phyloP scores from a whole-genome alignment of 2,113 vertebrate genomes.

The Hippopotamus amphibius region DNA sequence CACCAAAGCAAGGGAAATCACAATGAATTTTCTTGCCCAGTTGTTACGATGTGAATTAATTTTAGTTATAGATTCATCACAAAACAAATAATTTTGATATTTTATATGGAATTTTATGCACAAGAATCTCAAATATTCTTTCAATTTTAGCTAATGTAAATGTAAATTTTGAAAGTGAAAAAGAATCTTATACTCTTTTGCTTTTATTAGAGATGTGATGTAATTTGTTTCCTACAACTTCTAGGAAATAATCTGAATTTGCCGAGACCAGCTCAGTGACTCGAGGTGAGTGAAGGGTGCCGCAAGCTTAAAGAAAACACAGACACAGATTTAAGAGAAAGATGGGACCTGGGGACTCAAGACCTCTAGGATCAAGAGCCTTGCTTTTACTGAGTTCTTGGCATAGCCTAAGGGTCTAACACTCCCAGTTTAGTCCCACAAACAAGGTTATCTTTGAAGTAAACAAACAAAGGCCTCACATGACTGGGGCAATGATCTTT shows the following conservation, averaged over 20 bases:
- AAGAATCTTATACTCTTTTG: neutral
- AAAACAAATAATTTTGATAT: neutral
- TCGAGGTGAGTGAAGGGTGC: too few relatives aligned
- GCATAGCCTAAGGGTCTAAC: too few relatives aligned
- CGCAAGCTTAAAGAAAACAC: too few relatives aligned
- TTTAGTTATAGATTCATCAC: neutral
- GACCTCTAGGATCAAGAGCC: too few relatives aligned
- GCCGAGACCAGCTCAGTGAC: too few relatives aligned
- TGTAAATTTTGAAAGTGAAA: neutral
- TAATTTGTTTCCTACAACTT: neutral
- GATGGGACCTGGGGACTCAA: too few relatives aligned
- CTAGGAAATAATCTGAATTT: neutral
- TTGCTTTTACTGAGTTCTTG: too few relatives aligned
- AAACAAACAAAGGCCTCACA: too few relatives aligned
- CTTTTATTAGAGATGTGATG: neutral
- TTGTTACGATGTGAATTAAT: neutral
- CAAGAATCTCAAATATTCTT: neutral
- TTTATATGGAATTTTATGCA: neutral
- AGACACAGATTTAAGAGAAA: too few relatives aligned
- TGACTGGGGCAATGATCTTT: too few relatives aligned
- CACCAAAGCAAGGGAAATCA: neutral
- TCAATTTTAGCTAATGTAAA: neutral
- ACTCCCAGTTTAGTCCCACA: too few relatives aligned
- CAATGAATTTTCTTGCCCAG: neutral
- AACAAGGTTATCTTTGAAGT: too few relatives aligned